phyloP scores from a whole-genome alignment of 2,797 vertebrate species.

The Myiothlypis chrysogaster region DNA sequence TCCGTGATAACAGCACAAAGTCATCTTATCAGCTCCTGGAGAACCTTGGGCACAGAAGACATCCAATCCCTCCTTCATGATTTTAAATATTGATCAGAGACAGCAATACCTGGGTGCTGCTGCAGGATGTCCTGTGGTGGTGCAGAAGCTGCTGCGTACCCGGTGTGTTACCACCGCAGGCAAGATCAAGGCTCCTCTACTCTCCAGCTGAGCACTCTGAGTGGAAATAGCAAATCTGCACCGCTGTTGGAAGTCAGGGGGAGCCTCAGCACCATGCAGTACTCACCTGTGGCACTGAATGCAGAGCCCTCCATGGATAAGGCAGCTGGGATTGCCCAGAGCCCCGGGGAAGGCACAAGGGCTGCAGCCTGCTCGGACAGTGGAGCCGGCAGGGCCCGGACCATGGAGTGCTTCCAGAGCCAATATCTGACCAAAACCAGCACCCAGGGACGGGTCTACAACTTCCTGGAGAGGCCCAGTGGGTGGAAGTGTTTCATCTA shows the following conservation, averaged over 20 bases:
- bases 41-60: neutral
- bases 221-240: neutral
- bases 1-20: conserved; percentile 38
- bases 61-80: conserved; percentile 3
- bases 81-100: conserved; percentile 68
- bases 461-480: conserved; percentile 91
- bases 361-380: conserved; percentile 50
- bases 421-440: conserved; percentile 83
- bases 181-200: neutral
- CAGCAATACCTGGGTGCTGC: neutral
- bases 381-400: neutral
- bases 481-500: conserved; percentile 90
- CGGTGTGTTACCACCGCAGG: neutral
- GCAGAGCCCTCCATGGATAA: conserved; percentile 77
- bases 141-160: conserved; percentile 66
- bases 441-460: conserved; percentile 90
- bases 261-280: conserved; percentile 57
- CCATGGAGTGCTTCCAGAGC: conserved; percentile 75
- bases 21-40: conserved; percentile 15
- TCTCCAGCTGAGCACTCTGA: neutral
- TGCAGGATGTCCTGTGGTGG: conserved; percentile 57
- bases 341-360: conserved; percentile 56
- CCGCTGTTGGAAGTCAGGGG: neutral
- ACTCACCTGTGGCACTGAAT: conserved; percentile 82
- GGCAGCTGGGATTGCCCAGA: conserved; percentile 74